Evolutionary conservation across 1,140 invertebrate species (phyloP), one percentile per base, ranked within the genome.

Genomic region (Zaprionus vittiger): DNA sequence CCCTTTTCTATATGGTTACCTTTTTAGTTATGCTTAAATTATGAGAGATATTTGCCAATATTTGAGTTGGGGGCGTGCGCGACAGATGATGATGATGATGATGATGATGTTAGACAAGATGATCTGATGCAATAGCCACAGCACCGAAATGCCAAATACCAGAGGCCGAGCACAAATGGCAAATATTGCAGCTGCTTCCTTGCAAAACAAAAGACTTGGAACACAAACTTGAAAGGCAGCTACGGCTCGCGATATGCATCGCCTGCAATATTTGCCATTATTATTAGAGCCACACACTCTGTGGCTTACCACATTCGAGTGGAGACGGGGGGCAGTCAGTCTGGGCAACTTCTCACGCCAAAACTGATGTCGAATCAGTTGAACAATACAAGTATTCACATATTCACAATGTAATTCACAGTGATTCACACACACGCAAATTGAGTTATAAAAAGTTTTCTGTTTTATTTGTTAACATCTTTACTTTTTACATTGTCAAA

Each of bases 121-220:
- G 31, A n/a, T 14, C 26, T 56, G 54, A n/a, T 56, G 54, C 26
- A 56, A 56, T 56, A 31, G 6, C 41, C 41, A 11, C 41, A 3
- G 0, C n/a, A 47, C 20, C 49, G 38, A 65, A 60, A 65, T 65
- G 62, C 34, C 52, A 69, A 69, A 55, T 73, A 66, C 26, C 37
- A 74, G 34, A 56, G 55, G 34, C 31, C 15, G 9, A 26, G 52
- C 44, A 38, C 31, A 56, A 69, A 63, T 64, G 52, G 60, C 66
- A 63, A 61, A 64, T 24, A 63, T 44, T 37, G 57, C 64, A 31
- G 28, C 28, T 52, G 61, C n/a, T 72, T 66, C 31, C 59, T 76
- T 38, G 17, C 73, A 55, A 80, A 87, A 87, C 84, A 89, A 86
- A 89, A 83, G 83, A 87, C 83, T 87, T 74, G 57, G 62, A 69